Evolutionary conservation across 2,888 invertebrate genomes (phyloP), one percentile per base, ranked within the genome.

Genomic region (Mallateleia sp.): DNA sequence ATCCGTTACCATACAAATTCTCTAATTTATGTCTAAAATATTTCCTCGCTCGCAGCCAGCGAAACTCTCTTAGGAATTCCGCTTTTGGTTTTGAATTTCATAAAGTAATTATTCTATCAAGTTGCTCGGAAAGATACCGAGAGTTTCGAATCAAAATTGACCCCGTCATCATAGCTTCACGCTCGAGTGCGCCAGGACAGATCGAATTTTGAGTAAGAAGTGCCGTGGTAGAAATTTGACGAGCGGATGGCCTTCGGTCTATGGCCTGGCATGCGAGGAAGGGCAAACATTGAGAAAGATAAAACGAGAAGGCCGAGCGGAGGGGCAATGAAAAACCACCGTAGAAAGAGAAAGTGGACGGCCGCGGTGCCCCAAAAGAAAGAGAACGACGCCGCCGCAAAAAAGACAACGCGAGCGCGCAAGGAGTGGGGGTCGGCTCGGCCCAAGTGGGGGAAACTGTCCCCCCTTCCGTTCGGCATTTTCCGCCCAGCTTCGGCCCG

Each of bases 191-290:
- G 58, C 25, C 71, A 42, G 89, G 87, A 87, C 67, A 89, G 89
- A 90, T 88, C 90, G 90, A 87, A 91, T 91, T 91, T 91, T 90
- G 88, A 90, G 88, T 72, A 90, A 91, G 90, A 91, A 89, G 88
- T 88, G 82, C 89, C 82, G 74, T 54, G 88, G 81, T 88, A 89
- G 89, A 90, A 85, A 89, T 89, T 90, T 91, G 91, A 91, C 89
- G 89, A 91, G 91, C 86, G 86, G 91, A 88, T 89, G 91, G 89
- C 91, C 91, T 91, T 91, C 91, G 79, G 72, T 80, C 83, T 72
- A 81, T 69, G 82, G 58, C 32, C 42, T 75, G 75, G 85, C 75
- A 81, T 81, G 72, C 72, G 72, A 74, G 66, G 72, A 64, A 74
- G 72, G 72, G 72, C 66, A 66, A 81, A 80, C 62, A 79, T 24